A percentile compares a stretch with the other conserved stretches of the same genome.
These are phyloP conservation scores for Sparus aurata DNA, from an alignment of 2,797 vertebrate genomes.

Conservation along the genomic window DNA sequence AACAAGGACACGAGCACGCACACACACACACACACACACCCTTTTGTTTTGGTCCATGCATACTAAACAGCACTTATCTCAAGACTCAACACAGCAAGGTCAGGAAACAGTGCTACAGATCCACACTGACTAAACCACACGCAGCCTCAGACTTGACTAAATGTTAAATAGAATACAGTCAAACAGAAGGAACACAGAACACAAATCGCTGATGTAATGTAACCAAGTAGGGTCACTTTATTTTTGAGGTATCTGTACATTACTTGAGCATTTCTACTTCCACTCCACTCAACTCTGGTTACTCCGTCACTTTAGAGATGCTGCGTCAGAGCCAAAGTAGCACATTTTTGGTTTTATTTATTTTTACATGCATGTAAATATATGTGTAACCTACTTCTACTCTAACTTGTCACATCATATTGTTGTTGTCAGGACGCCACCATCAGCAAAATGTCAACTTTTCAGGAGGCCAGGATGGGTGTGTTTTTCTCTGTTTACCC, in stretches of 20 bases:
- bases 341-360: neutral
- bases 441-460: slow-evolving; percentile 6
- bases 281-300: no score
- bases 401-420: neutral
- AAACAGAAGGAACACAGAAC: neutral
- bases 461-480: neutral
- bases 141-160: neutral
- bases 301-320: no score
- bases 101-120: slow-evolving; percentile 29
- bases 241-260: no score
- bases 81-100: slow-evolving; percentile 71
- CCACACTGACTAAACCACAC: neutral
- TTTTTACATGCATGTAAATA: neutral
- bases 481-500: slow-evolving; percentile 6
- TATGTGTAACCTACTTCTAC: neutral
- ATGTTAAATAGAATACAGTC: neutral
- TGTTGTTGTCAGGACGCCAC: neutral
- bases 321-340: no score
- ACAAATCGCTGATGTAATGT: neutral
- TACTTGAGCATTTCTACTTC: no score
- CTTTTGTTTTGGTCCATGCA: slow-evolving; percentile 68
- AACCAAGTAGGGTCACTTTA: no score
- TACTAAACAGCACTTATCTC: slow-evolving; percentile 64
- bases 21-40: neutral
- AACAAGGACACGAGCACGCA: slow-evolving; percentile 27